These are phyloP conservation scores for Thymelicus sylvestris DNA, from an alignment of 2,888 invertebrate genomes.

Conservation along the genomic window DNA sequence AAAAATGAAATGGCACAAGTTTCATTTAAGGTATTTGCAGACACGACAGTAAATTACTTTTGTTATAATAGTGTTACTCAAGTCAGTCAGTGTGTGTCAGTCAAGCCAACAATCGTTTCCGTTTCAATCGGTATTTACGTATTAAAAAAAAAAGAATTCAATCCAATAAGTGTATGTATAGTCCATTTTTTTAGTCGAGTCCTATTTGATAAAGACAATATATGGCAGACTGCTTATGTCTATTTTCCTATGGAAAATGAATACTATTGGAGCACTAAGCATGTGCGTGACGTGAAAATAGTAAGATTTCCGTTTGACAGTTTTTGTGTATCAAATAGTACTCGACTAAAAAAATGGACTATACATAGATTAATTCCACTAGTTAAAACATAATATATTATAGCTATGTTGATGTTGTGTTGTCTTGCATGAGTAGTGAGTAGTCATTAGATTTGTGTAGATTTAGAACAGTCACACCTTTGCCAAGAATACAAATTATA, in stretches of 20 bases:
- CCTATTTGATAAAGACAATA: too few species aligned
- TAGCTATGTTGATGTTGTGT: slow-evolving; percentile 1
- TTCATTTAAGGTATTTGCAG: not conserved
- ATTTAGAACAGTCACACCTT: not conserved
- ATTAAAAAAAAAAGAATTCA: not conserved
- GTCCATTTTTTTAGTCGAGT: too few species aligned
- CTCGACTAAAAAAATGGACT: not conserved
- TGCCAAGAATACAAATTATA: not conserved
- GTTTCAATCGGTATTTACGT: too few species aligned
- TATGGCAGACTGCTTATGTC: too few species aligned
- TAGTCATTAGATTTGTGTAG: not conserved
- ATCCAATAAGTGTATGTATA: not conserved
- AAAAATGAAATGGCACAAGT: not conserved
- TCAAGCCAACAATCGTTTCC: too few species aligned
- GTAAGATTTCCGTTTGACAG: too few species aligned
- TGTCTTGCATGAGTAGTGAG: slow-evolving; percentile 5
- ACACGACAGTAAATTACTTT: not conserved
- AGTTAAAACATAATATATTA: not conserved
- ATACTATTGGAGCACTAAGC: too few species aligned
- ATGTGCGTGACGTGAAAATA: too few species aligned
- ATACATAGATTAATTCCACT: not conserved
- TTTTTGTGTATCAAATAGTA: too few species aligned
- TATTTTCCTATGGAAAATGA: too few species aligned
- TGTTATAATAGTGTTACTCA: too few species aligned
- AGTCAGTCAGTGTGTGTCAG: too few species aligned